Conservation (phyloP, 2,888 invertebrate species). For the Chrysotoxum bicinctum region DNA sequence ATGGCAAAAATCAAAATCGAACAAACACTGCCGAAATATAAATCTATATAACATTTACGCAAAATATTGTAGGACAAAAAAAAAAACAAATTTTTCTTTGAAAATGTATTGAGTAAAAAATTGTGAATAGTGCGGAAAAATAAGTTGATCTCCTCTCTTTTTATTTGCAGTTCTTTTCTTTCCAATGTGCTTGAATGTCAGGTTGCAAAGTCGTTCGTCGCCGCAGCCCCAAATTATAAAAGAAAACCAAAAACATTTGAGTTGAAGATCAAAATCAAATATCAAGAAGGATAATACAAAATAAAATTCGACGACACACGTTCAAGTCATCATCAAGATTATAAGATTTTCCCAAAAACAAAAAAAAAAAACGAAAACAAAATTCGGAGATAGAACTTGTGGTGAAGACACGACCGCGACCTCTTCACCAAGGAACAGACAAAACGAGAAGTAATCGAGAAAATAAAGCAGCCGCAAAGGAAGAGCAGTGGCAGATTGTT, state of each 20-base stretch:
- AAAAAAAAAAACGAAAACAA: neutral
- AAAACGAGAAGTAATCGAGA: constrained; percentile 4
- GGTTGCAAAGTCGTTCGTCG: constrained; percentile 57
- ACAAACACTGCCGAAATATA: constrained; percentile 31
- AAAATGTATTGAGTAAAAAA: constrained; percentile 21
- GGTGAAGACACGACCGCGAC: constrained; percentile 16
- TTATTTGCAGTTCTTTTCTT: constrained; percentile 70
- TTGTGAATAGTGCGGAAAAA: constrained; percentile 51
- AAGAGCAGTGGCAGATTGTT: constrained; percentile 2
- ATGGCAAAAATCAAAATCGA: constrained; percentile 48
- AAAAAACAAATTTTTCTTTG: constrained; percentile 11
- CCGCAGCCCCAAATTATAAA: constrained; percentile 52
- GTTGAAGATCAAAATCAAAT: constrained; percentile 34
- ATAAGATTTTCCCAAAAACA: constrained; percentile 11
- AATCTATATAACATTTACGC: constrained; percentile 12
- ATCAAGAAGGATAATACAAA: constrained; percentile 22
- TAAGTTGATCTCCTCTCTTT: constrained; percentile 64
- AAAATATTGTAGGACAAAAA: neutral
- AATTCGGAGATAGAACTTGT: neutral
- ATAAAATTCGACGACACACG: constrained; percentile 50
- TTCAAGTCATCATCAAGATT: constrained; percentile 19
- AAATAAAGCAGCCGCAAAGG: constrained; percentile 4
- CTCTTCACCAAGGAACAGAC: constrained; percentile 23
- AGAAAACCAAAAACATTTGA: constrained; percentile 37
- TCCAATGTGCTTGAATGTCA: constrained; percentile 68